A percentile compares a stretch with the other conserved stretches of the same genome.
Conservation (phyloP, 2,888 invertebrate species). For the Mesoligia furuncula region DNA sequence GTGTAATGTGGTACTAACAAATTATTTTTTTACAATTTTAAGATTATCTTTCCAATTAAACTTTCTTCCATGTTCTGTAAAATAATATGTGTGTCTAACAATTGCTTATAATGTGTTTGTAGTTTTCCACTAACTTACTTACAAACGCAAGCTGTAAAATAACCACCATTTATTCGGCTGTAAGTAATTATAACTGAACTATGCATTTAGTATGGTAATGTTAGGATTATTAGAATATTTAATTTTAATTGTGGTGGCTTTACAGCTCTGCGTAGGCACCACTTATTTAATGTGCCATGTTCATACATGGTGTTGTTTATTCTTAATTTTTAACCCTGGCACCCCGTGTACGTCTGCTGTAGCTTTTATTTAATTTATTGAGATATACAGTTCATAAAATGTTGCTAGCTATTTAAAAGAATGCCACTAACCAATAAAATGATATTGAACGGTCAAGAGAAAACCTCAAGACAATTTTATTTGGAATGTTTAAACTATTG, state of each 20-base stretch:
- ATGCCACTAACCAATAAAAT: not conserved
- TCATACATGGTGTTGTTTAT: constrained; percentile 1
- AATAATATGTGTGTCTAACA: not conserved
- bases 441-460: not conserved
- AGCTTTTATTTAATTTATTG: not conserved
- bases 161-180: constrained; percentile 11
- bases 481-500: constrained; percentile 37
- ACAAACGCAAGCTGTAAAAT: constrained; percentile 13
- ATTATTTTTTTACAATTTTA: not conserved
- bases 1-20: constrained; percentile 8
- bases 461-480: constrained; percentile 5
- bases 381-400: not conserved
- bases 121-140: constrained; percentile 23
- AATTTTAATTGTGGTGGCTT: constrained; percentile 20
- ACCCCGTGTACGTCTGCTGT: not conserved
- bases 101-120: constrained; percentile 5
- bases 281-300: not conserved
- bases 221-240: constrained; percentile 24
- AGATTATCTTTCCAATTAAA: not conserved
- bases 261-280: constrained; percentile 6
- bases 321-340: not conserved
- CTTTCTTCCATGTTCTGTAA: constrained; percentile 8
- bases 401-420: not conserved
- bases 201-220: constrained; percentile 46
- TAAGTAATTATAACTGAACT: constrained; percentile 20